Percentiles rank a stretch among this genome's conserved stretches.
phyloP scores from a whole-genome alignment of 2,797 vertebrate genomes.

The Uromys caudimaculatus region DNA sequence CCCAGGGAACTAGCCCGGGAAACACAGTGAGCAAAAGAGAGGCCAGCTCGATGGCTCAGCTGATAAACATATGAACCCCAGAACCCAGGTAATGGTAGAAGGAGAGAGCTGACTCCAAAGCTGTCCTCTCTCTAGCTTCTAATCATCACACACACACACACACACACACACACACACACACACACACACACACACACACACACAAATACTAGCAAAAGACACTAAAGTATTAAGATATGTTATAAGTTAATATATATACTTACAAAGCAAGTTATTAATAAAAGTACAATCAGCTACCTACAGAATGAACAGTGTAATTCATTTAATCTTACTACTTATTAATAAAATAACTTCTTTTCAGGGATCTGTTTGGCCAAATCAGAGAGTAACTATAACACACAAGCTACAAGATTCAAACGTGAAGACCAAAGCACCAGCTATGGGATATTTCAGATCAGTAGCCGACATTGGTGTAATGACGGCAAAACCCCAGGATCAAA shows the following conservation, averaged over 20 bases:
- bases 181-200: background rate
- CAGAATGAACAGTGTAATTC: background rate
- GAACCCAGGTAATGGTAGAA: background rate
- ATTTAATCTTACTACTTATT: background rate
- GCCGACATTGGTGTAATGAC: conserved; percentile 86
- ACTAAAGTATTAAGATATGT: background rate
- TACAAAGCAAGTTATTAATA: background rate
- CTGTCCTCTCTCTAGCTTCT: background rate
- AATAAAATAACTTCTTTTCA: conserved; percentile 2
- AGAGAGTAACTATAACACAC: conserved; percentile 79
- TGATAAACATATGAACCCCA: background rate
- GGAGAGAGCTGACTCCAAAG: background rate
- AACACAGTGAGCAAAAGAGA: background rate
- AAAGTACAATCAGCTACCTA: background rate
- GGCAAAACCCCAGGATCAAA: background rate
- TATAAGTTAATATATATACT: background rate
- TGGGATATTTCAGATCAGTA: conserved; percentile 90
- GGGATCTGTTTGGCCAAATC: conserved; percentile 86
- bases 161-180: background rate
- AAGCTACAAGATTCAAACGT: conserved; percentile 67
- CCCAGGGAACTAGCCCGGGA: too few species aligned
- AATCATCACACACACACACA: background rate
- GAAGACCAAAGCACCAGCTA: conserved; percentile 78
- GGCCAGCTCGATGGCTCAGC: background rate
- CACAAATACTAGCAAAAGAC: background rate